A percentile compares a stretch with the other conserved stretches of the same genome.
Evolutionary conservation across 2,113 vertebrate genomes (phyloP).

Genomic region (Pedionomus torquatus): DNA sequence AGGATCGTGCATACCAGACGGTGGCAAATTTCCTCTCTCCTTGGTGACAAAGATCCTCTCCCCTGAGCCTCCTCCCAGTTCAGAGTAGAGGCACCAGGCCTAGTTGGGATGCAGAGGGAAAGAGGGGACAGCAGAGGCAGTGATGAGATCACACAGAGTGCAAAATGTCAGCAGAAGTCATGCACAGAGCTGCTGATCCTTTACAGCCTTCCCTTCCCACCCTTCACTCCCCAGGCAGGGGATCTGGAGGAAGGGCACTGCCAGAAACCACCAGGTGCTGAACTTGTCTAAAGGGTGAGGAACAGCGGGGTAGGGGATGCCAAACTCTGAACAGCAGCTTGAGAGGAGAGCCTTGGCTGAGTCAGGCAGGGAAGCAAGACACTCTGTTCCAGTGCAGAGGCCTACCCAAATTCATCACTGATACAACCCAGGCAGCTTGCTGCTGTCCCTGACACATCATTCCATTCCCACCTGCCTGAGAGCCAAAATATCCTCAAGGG

Average conservation of each 20-base stretch:
- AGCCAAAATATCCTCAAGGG: background rate
- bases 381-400: background rate
- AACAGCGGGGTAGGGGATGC: background rate
- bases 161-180: background rate
- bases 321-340: background rate
- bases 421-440: background rate
- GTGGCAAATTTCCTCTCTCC: background rate
- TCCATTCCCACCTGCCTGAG: background rate
- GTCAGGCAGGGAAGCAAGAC: background rate
- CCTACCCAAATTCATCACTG: background rate
- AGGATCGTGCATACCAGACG: rapidly evolving
- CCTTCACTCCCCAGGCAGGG: background rate
- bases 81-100: background rate
- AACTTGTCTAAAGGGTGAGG: background rate
- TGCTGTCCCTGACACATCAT: background rate
- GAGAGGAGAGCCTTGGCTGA: background rate
- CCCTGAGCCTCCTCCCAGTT: background rate
- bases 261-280: background rate
- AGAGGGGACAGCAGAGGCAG: background rate
- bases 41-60: background rate
- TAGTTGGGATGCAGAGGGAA: background rate
- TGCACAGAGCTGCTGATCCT: background rate
- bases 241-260: background rate
- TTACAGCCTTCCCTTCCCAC: background rate
- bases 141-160: background rate